Conservation (phyloP, 1,140 invertebrate species). For the Centruroides vittatus region DNA sequence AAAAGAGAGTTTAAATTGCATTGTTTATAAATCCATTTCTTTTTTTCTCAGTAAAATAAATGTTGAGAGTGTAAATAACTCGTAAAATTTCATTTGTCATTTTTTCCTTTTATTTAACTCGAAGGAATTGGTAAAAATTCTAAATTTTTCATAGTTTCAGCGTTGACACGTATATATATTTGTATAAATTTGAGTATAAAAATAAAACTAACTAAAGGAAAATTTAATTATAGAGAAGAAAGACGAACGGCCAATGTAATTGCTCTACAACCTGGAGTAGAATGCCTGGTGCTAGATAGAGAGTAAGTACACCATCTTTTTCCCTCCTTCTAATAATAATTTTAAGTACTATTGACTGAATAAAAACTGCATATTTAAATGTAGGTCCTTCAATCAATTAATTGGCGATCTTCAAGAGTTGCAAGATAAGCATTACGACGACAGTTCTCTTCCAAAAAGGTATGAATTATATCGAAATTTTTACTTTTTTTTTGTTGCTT, state of each 20-base stretch:
- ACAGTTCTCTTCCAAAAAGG: slow-evolving; percentile 17
- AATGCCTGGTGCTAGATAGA: slow-evolving; percentile 90
- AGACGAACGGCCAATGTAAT: slow-evolving; percentile 95
- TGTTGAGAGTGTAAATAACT: no score
- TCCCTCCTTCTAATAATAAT: slow-evolving; percentile 2
- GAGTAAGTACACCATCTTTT: slow-evolving; percentile 36
- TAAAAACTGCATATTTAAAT: slow-evolving; percentile 4
- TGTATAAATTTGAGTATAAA: neutral
- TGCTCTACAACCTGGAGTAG: slow-evolving; percentile 85
- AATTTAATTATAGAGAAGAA: slow-evolving; percentile 57
- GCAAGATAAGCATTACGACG: slow-evolving; percentile 74
- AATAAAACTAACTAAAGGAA: neutral
- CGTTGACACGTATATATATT: neutral
- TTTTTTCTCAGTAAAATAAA: no score
- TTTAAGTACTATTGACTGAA: no score
- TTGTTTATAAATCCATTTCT: no score
- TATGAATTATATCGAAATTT: neutral
- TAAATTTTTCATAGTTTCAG: no score
- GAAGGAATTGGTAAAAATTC: no score
- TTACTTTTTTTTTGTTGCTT: neutral
- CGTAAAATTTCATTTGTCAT: no score
- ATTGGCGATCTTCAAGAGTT: slow-evolving; percentile 76
- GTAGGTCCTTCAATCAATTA: slow-evolving; percentile 74
- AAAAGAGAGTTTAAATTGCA: no score
- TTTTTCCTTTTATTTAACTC: no score